phyloP scores from a whole-genome alignment of 2,888 invertebrate genomes.

The Scaptomyza cyrtandrae region DNA sequence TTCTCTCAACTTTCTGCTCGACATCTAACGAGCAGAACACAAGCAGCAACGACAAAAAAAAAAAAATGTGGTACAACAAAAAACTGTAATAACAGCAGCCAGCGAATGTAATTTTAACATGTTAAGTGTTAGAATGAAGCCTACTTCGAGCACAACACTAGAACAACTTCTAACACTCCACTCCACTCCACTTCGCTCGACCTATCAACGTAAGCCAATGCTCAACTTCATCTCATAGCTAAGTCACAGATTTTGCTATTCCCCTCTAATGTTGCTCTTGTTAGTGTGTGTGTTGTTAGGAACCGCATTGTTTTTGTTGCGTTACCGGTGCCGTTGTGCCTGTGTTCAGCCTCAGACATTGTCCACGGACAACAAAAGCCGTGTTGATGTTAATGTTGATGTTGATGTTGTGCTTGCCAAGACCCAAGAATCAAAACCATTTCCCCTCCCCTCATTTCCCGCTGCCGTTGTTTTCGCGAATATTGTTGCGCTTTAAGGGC shows the following conservation, averaged over 20 bases:
- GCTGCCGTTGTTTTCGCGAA: background rate
- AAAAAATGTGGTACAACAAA: slow-evolving; percentile 2
- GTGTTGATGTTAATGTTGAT: slow-evolving; percentile 40
- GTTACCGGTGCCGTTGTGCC: slow-evolving; percentile 31
- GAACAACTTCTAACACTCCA: background rate
- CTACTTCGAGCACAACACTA: slow-evolving; percentile 61
- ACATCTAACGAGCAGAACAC: slow-evolving; percentile 71
- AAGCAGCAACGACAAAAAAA: slow-evolving; percentile 32
- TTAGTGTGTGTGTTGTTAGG: slow-evolving; percentile 29
- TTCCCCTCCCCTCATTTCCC: background rate
- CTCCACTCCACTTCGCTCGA: background rate
- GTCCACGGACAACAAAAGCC: slow-evolving; percentile 71
- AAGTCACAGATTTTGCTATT: slow-evolving; percentile 23
- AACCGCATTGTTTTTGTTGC: slow-evolving; percentile 55
- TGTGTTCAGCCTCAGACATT: slow-evolving; percentile 57
- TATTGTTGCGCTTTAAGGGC: slow-evolving; percentile 37
- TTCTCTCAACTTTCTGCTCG: slow-evolving; percentile 73
- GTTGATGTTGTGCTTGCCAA: slow-evolving; percentile 38
- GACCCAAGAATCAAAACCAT: slow-evolving; percentile 11
- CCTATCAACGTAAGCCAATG: slow-evolving; percentile 1
- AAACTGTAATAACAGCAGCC: slow-evolving; percentile 49
- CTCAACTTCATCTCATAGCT: slow-evolving; percentile 4
- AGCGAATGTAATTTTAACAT: slow-evolving; percentile 69
- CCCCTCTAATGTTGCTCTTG: slow-evolving; percentile 12
- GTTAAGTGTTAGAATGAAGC: slow-evolving; percentile 79